A percentile compares a stretch with the other conserved stretches of the same genome.
phyloP scores from a whole-genome alignment of 2,113 vertebrate species.

The Rhea pennata region DNA sequence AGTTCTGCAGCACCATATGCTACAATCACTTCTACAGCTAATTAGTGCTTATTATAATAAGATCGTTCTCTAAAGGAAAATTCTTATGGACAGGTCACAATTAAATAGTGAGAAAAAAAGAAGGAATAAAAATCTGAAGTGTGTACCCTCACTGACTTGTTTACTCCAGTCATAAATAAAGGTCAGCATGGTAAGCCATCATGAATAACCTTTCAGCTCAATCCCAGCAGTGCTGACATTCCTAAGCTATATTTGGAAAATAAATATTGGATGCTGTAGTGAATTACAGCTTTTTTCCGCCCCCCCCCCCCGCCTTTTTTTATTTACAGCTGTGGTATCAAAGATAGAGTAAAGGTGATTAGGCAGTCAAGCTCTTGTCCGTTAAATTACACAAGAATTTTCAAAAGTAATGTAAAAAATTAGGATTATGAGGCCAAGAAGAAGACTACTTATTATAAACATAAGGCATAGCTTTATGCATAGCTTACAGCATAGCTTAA shows the following conservation, averaged over 20 bases:
- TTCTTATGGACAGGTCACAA: constrained; percentile 2
- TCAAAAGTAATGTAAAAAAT: neutral
- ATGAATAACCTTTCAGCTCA: constrained; percentile 52
- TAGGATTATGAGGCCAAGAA: neutral
- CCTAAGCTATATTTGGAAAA: constrained; percentile 22
- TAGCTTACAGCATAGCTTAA: neutral
- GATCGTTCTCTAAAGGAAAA: constrained; percentile 6
- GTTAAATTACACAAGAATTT: neutral
- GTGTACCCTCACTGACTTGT: neutral
- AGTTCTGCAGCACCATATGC: constrained; percentile 12
- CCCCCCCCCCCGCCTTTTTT: neutral
- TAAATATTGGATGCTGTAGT: neutral
- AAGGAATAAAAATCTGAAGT: neutral
- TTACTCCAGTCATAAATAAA: constrained; percentile 42
- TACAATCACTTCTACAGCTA: constrained; percentile 40
- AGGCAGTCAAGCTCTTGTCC: neutral
- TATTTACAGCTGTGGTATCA: neutral
- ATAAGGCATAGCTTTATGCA: neutral
- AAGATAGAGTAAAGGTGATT: neutral
- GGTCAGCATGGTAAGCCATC: constrained; percentile 13
- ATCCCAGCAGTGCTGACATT: constrained; percentile 49
- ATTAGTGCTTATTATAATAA: constrained; percentile 20
- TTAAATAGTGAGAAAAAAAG: neutral
- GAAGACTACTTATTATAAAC: neutral
- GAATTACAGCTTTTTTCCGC: neutral